Base-by-base conservation (phyloP, 2,888 invertebrate genomes). In the Pristionchus entomophagus region DNA sequence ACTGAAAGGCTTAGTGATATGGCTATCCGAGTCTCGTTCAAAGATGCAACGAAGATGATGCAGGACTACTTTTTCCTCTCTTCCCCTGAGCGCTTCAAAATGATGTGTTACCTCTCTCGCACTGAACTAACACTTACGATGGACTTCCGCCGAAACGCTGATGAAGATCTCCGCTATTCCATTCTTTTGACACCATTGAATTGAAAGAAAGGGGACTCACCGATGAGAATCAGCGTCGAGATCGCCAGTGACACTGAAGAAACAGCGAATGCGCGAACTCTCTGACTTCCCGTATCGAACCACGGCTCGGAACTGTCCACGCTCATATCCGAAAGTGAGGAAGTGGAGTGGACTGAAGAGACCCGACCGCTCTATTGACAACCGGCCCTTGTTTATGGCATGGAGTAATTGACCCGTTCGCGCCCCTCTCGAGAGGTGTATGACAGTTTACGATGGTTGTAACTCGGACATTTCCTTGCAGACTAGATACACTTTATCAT, bases 301-400 rank as follows among this genome's bases (percentile, higher is more conserved):
- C 41, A 73, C 14, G 73, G 4, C 12, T 73, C 73, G 6, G 41
- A 17, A 41, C 73, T 73, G 26, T 73, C 73, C 41, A 73, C 73
- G 14, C 73, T 73, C 73, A 73, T 73, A n/a, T 56, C 45, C 45
- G 69, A 73, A 35, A 35, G 69, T 12, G 35, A 35, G 65, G 65
- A 29, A 35, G 17, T 35, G 65, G n/a, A 65, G 3, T 45, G 45
- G 45, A 22, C 56, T n/a, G 22, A 29, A 38, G 22, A 35, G 22
- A n/a, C n/a, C n/a, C n/a, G n/a, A n/a, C 19, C 41, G 0, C 73
- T 17, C 41, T 73, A 73, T 73, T 73, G 73, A 73, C 73, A 73
- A 73, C 73, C 73, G 73, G 73, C 38, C 45, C 73, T 73, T 12
- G 73, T 73, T 41, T 41, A 73, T 45, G 6, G 45, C 45, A 10